phyloP scores from a whole-genome alignment of 2,797 vertebrate genomes.

The Antrozous pallidus region DNA sequence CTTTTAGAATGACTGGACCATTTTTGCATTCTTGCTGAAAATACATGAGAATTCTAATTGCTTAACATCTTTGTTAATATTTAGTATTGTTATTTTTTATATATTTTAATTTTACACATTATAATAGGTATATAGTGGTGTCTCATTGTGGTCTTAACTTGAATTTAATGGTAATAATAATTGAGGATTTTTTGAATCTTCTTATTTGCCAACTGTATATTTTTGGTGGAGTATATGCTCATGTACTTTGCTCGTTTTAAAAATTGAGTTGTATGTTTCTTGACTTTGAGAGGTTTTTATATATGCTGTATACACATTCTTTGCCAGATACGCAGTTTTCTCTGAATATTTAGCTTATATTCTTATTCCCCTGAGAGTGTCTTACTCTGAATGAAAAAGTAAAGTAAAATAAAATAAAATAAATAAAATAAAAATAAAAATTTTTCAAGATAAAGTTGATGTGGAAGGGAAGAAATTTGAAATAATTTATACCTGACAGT shows the following conservation, averaged over 20 bases:
- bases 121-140: not conserved
- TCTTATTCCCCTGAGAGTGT: not conserved
- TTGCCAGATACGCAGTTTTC: not conserved
- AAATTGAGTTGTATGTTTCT: not conserved
- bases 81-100: too few relatives aligned
- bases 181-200: not conserved
- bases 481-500: not conserved
- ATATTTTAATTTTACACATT: not conserved
- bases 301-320: not conserved
- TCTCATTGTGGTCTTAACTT: not conserved
- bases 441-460: not conserved
- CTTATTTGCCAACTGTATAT: not conserved
- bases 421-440: too few relatives aligned
- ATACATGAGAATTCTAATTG: too few relatives aligned
- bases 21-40: too few relatives aligned
- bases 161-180: not conserved
- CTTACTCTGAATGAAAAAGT: not conserved
- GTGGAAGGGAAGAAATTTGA: not conserved
- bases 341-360: not conserved
- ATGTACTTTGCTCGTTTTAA: not conserved
- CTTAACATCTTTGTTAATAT: too few relatives aligned
- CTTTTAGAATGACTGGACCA: too few relatives aligned
- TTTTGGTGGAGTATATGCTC: not conserved
- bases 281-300: not conserved
- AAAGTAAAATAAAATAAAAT: too few relatives aligned